Percentiles rank a stretch among this genome's conserved stretches.
These are phyloP conservation scores for Gopherus evgoodei DNA, from an alignment of 2,113 vertebrate species.

Conservation along the genomic window DNA sequence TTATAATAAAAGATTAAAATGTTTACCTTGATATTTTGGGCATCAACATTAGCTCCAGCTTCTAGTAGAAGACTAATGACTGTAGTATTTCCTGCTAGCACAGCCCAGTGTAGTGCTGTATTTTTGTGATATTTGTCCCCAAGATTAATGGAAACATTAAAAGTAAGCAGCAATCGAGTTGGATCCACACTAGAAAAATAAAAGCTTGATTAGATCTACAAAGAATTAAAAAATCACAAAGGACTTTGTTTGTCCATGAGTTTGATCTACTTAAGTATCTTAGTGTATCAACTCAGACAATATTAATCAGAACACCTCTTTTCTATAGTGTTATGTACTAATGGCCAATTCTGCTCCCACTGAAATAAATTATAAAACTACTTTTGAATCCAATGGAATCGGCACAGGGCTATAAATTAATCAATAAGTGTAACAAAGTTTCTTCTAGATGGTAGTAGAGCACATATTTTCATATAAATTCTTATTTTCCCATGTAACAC, in stretches of 20 bases:
- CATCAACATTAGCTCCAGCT: conserved; percentile 95
- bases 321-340: conserved; percentile 16
- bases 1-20: conserved; percentile 19
- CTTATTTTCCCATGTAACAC: not conserved
- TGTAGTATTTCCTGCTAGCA: conserved; percentile 98
- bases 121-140: conserved; percentile 99
- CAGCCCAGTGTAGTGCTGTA: conserved; percentile 98
- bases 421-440: not conserved
- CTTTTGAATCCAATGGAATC: not conserved
- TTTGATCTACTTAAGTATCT: not conserved
- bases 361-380: not conserved
- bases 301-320: not conserved
- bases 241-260: not conserved
- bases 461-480: not conserved
- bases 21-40: conserved; percentile 97
- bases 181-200: conserved; percentile 93
- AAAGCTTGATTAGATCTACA: conserved; percentile 68
- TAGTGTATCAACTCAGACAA: not conserved
- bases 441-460: not conserved
- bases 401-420: not conserved
- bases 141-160: conserved; percentile 98
- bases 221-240: not conserved
- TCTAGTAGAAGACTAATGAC: conserved; percentile 98
- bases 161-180: conserved; percentile 95
- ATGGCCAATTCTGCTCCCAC: not conserved